A percentile compares a stretch with the other conserved stretches of the same genome.
These are phyloP conservation scores for Vanessa cardui DNA, from an alignment of 2,888 invertebrate genomes.

Conservation along the genomic window DNA sequence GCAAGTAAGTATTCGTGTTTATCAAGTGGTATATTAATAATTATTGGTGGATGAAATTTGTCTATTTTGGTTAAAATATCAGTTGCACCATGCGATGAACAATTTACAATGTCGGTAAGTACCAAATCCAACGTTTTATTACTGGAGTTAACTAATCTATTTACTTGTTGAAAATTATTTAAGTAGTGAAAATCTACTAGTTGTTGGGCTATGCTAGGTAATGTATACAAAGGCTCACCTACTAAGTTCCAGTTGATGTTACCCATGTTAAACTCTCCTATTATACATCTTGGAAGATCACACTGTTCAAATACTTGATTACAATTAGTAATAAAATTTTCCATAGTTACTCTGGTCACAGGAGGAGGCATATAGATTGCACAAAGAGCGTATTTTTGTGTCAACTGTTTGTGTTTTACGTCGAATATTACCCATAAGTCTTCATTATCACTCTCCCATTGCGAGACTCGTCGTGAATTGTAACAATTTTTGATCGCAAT, in stretches of 20 bases:
- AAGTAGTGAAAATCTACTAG: not conserved
- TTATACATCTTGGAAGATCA: not conserved
- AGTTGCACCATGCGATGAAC: not conserved
- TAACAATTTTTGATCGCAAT: constrained; percentile 6
- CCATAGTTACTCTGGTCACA: constrained; percentile 5
- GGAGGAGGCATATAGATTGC: constrained; percentile 1
- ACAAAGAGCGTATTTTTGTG: constrained; percentile 1
- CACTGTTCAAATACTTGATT: not conserved
- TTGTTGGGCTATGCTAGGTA: not conserved
- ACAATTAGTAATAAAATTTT: constrained; percentile 3
- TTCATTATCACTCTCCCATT: constrained; percentile 3
- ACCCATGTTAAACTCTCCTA: constrained; percentile 2
- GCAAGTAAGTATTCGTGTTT: not conserved
- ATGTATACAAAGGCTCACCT: constrained; percentile 3
- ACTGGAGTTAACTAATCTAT: not conserved
- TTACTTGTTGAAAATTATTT: constrained; percentile 6
- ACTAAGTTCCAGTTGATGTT: constrained; percentile 5
- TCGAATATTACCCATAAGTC: not conserved
- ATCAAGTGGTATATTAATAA: not conserved
- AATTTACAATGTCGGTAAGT: not conserved
- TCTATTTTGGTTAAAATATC: constrained; percentile 3
- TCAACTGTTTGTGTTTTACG: not conserved
- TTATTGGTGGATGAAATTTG: not conserved
- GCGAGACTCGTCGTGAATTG: not conserved
- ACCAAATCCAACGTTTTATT: not conserved